Evolutionary conservation across 2,888 invertebrate genomes (phyloP).

Genomic region (Stenichneumon culpator): DNA sequence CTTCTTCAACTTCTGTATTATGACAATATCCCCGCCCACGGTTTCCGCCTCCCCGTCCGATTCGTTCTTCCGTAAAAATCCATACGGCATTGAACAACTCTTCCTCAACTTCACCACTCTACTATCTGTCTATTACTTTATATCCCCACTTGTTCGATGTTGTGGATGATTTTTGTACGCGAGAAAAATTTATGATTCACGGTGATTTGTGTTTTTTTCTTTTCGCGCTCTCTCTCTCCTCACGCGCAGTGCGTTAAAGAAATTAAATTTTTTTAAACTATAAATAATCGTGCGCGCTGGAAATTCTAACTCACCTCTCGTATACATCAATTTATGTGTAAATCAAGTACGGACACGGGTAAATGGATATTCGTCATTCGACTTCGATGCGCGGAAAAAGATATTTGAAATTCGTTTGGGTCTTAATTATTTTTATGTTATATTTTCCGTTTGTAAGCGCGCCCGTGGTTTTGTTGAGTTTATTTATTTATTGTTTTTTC

Average conservation of each 20-base stretch:
- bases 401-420: neutral
- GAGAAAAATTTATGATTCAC: slow-evolving; percentile 57
- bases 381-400: neutral
- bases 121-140: slow-evolving; percentile 41
- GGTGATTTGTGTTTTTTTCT: slow-evolving; percentile 78
- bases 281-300: slow-evolving; percentile 19
- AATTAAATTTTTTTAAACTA: slow-evolving; percentile 25
- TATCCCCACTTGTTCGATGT: slow-evolving; percentile 66
- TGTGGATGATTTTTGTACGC: slow-evolving; percentile 67
- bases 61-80: slow-evolving; percentile 27
- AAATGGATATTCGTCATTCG: slow-evolving; percentile 16
- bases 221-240: slow-evolving; percentile 77
- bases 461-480: neutral
- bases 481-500: neutral
- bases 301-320: slow-evolving; percentile 14
- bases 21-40: neutral
- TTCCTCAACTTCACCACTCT: slow-evolving; percentile 17
- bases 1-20: slow-evolving; percentile 44
- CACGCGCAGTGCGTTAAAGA: slow-evolving; percentile 63
- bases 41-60: slow-evolving; percentile 34
- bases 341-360: slow-evolving; percentile 47
- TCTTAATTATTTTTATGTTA: neutral
- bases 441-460: neutral
- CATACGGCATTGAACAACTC: slow-evolving; percentile 12
- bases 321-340: slow-evolving; percentile 18